Conservation (phyloP, 2,113 vertebrate species). For the Antechinus stuartii region DNA sequence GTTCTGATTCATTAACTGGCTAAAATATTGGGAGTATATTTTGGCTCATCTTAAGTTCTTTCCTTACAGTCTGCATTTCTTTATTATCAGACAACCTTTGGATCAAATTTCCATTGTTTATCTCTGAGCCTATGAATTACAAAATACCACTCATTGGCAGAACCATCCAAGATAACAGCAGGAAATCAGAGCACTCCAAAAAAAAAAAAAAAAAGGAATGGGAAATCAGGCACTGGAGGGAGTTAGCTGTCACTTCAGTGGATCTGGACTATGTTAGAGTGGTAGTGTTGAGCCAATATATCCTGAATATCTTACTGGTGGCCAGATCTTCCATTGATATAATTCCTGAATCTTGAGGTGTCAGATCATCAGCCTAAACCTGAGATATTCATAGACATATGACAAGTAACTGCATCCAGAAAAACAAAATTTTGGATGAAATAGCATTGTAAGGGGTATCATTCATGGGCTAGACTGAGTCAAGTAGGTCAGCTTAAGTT, state of each 20-base stretch:
- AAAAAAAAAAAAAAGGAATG: conserved; percentile 21
- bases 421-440: neutral
- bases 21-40: conserved; percentile 68
- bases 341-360: neutral
- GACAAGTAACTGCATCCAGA: neutral
- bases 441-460: neutral
- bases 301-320: conserved; percentile 44
- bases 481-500: neutral
- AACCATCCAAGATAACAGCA: conserved; percentile 46
- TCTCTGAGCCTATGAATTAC: conserved; percentile 64
- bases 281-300: conserved; percentile 40
- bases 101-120: conserved; percentile 57
- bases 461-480: neutral
- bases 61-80: conserved; percentile 39
- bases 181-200: conserved; percentile 63
- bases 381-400: neutral
- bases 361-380: neutral
- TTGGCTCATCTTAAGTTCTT: conserved; percentile 61
- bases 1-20: conserved; percentile 65
- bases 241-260: neutral
- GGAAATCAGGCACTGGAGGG: conserved; percentile 35
- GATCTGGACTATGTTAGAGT: conserved; percentile 40
- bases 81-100: conserved; percentile 59
- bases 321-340: neutral
- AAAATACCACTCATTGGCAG: conserved; percentile 62